Evolutionary conservation across 1,140 invertebrate genomes (phyloP), one percentile per base, ranked within the genome.

Genomic region (Portunus trituberculatus): DNA sequence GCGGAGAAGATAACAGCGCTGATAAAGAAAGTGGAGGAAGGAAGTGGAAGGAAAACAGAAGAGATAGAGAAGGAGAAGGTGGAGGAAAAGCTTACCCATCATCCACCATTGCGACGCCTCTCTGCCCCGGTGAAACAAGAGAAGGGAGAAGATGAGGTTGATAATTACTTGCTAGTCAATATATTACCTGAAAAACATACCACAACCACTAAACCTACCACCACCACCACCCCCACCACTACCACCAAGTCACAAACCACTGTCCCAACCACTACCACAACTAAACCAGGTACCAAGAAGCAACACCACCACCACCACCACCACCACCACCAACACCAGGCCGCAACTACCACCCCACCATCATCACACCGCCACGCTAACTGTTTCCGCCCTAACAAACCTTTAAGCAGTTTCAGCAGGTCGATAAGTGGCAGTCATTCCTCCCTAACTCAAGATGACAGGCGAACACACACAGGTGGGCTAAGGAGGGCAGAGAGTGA

Each of bases 141-240:
- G 10, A 20, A 10, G 6, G 91, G 91, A 6, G 45, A 28, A 28
- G 94, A 95, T 45, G 76, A 45, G 0, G 84, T 93, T 4, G 94
- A 92, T n/a, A 95, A 95, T 59, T 92, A 31, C 83, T 52, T 92
- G 0, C 59, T 92, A 29, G 83, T 92, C 39, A 88, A 89, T n/a
- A 82, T 28, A 29, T 14, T 92, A 45, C 90, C 91, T 46, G 93
- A 67, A 25, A 39, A 91, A 94, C 48, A 6, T 6, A 39, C 39
- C 76, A 93, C 52, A 25, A 91, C n/a, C 0, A 91, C n/a, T n/a
- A 39, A 39, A 39, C 39, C 39, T 32, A 90, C 16, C 12, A 59
- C 31, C 91, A 92, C 46, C 12, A 89, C 39, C 32, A 89, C 25
- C 45, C 6, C 32, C 16, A 45, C 25, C 39, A 89, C 39, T 32